phyloP scores from a whole-genome alignment of 64 coral and sea anemone genomes.

The Cladopsammia gracilis region DNA sequence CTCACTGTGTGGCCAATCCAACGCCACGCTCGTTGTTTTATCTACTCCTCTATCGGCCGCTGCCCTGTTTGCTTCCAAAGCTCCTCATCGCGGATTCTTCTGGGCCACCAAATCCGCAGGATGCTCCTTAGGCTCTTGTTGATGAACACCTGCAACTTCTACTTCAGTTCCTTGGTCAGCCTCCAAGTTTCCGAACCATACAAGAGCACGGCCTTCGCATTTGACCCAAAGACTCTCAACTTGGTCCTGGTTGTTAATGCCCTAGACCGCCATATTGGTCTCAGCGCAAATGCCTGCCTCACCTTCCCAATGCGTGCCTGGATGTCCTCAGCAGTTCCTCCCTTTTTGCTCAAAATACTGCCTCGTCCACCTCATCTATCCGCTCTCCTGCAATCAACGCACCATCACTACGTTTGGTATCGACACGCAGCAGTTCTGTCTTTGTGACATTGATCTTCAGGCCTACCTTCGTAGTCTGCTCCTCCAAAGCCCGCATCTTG shows the following conservation, averaged over 20 bases:
- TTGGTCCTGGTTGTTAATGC: background rate
- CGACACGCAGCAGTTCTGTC: conserved; percentile 37
- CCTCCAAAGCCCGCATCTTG: background rate
- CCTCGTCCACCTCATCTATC: conserved; percentile 34
- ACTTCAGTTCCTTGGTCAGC: conserved; percentile 25
- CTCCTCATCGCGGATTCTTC: conserved; percentile 37
- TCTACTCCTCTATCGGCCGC: conserved; percentile 21
- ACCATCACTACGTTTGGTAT: conserved; percentile 28
- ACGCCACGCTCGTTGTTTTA: conserved; percentile 9
- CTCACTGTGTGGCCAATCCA: conserved; percentile 36
- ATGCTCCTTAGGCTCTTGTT: conserved; percentile 63
- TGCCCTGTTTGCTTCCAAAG: conserved; percentile 52
- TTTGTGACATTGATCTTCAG: no score
- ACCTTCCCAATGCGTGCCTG: background rate
- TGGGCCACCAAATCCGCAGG: conserved; percentile 23
- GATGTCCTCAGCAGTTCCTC: conserved; percentile 10
- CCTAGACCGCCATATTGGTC: background rate
- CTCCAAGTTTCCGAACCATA: conserved; percentile 62
- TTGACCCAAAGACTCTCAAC: conserved; percentile 51
- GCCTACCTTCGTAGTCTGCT: conserved; percentile 4
- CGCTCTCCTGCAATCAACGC: no score
- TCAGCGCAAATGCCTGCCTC: background rate
- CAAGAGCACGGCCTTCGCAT: conserved; percentile 43
- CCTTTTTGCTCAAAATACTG: conserved; percentile 20
- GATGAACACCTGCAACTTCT: conserved; percentile 46